Evolutionary conservation across 2,797 vertebrate species (phyloP).

Genomic region (Amblyopsis hoosieri): DNA sequence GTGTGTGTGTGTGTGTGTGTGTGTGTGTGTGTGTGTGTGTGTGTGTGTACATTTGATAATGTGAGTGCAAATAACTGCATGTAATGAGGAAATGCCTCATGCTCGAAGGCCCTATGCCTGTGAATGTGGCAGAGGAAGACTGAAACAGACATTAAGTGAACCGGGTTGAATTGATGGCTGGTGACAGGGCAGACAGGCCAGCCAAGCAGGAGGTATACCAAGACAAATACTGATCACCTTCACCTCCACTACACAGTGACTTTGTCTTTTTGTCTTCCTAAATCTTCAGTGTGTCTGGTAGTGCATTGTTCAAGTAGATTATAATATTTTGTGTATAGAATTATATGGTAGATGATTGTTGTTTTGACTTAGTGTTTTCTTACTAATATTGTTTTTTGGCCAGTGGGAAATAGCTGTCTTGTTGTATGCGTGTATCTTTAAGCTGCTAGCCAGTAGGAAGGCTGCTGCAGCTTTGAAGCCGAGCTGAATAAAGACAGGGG

Average conservation of each 20-base stretch:
- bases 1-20: neutral
- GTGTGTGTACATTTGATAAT: conserved; percentile 2
- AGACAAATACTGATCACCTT: conserved; percentile 51
- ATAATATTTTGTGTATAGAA: neutral
- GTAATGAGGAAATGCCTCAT: conserved; percentile 21
- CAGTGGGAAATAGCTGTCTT: too few species aligned
- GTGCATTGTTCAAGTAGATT: neutral
- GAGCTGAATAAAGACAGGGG: too few species aligned
- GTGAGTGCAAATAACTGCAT: conserved; percentile 21
- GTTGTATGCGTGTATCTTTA: too few species aligned
- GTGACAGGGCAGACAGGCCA: conserved; percentile 58
- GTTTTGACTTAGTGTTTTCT: too few species aligned
- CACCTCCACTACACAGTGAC: conserved; percentile 46
- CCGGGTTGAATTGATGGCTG: conserved; percentile 60
- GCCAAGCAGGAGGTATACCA: conserved; percentile 60
- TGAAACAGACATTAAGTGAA: conserved; percentile 38
- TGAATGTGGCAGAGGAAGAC: conserved; percentile 46
- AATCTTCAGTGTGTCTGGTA: neutral
- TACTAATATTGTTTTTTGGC: too few species aligned
- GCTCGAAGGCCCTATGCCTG: conserved; percentile 31
- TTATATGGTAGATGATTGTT: too few species aligned
- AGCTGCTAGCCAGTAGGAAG: too few species aligned
- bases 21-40: neutral
- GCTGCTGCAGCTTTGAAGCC: too few species aligned
- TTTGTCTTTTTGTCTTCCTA: conserved; percentile 33